Evolutionary conservation across 30 jellyfish, hydroid and myxozoan species (phyloP).

Genomic region (Pseudorhiza aurosa): DNA sequence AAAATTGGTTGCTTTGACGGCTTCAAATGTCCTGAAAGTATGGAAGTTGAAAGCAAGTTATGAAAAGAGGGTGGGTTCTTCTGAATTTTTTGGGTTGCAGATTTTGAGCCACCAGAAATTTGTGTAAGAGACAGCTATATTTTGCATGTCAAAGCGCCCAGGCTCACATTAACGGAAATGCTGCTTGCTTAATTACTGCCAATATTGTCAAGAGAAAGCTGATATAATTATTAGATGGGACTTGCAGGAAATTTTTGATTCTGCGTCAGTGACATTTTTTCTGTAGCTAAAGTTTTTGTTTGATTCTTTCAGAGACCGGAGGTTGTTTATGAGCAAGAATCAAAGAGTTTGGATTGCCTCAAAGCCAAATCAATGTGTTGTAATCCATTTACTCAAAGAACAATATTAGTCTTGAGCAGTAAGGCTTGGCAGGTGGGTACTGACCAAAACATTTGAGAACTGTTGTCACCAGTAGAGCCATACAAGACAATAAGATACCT

Average conservation of each 20-base stretch:
- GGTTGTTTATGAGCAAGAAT: constrained; percentile 93
- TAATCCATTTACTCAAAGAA: constrained; percentile 95
- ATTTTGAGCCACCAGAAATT: too few species aligned
- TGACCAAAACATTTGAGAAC: too few species aligned
- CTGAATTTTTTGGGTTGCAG: too few species aligned
- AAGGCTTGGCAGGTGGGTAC: constrained; percentile 94
- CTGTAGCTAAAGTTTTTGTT: not conserved
- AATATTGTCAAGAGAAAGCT: not conserved
- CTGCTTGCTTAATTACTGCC: not conserved
- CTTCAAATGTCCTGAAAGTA: constrained; percentile 88
- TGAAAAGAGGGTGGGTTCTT: constrained; percentile 72
- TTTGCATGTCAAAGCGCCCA: too few species aligned
- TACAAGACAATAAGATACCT: too few species aligned
- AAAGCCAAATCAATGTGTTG: constrained; percentile 92
- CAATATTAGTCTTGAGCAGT: constrained; percentile 72
- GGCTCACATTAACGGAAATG: not conserved
- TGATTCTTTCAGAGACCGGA: constrained; percentile 73
- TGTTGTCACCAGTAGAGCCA: too few species aligned
- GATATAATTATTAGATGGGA: too few species aligned
- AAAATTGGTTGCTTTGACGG: constrained; percentile 83
- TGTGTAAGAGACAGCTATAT: too few species aligned
- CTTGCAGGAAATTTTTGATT: not conserved
- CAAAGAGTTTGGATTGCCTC: constrained; percentile 85
- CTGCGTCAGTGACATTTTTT: not conserved
- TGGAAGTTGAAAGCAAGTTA: constrained; percentile 83